Base-by-base conservation (phyloP, 1,140 invertebrate species). In the Aphelenchoides fujianensis region DNA sequence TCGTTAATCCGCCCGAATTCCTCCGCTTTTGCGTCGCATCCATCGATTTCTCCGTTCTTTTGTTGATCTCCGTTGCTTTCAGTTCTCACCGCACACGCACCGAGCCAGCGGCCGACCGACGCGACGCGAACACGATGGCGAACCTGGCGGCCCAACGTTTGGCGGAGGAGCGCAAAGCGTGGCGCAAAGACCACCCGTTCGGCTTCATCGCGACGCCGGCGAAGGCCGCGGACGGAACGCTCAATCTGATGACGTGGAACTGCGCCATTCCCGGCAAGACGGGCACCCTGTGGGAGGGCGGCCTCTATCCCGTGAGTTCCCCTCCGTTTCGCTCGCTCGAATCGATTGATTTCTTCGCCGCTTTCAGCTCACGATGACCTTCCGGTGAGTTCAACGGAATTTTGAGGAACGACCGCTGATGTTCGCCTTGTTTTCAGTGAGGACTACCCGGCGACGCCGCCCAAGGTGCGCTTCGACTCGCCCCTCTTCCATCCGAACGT, bases 381-480 rank as follows among this genome's bases (percentile, higher is more conserved):
- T 66, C 63, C 63, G 41, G 41, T 48, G 41, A 48, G 41, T 48
- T 16, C 12, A 23, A 48, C 12, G 41, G 12, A 23, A 59, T 59
- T 59, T 7, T n/a, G n/a, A n/a, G n/a, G n/a, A n/a, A n/a, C n/a
- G n/a, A n/a, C n/a, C n/a, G n/a, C n/a, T 5, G 19, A 19, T 19
- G 23, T 19, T 12, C 19, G 23, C 19, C 32, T 19, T 23, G 7
- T 7, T n/a, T 99, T 99, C 87, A 98, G 98, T 88, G 96, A 99
- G 85, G 97, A 99, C 84, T 99, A 98, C 85, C 97, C 97, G n/a
- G 96, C 94, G 31, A 96, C 94, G 82, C 96, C 97, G 53, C 97
- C 97, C 73, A 98, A 99, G 88, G 98, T 96, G 79, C 98, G 98
- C 89, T 99, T 98, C 88, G 96, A 98, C 85, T 97, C 97, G 48